Evolutionary conservation across 2,113 vertebrate genomes (phyloP), one percentile per base, ranked within the genome.

Genomic region (Salminus brasiliensis): DNA sequence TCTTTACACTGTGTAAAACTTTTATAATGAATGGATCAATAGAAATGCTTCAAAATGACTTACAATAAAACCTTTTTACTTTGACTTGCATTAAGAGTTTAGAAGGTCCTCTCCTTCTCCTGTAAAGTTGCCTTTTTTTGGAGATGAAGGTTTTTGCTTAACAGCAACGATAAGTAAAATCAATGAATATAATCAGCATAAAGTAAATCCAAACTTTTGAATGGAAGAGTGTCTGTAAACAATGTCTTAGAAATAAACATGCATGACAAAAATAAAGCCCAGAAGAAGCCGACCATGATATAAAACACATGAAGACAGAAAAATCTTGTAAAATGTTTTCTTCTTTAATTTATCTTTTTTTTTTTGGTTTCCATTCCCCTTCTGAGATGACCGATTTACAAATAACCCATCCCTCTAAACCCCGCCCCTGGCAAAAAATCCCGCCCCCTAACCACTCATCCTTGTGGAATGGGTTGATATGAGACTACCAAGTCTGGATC

Each of bases 311-410:
- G 83, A n/a, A n/a, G n/a, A 36, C 74, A 55, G 32, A 5, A 72
- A 63, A 27, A 76, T 93, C 83, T 70, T 94, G 93, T 93, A 94
- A 94, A 94, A 93, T 90, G 89, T 81, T 90, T 91, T 93, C 92
- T 87, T 91, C 91, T 90, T 90, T 88, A 60, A 72, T 78, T 81
- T 74, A 36, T 16, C 27, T 47, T 59, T 77, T 68, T 72, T 87
- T 78, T 85, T 87, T 47, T 59, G 65, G 72, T 82, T 82, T 72
- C 82, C 80, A 74, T 87, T 70, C 84, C 87, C 83, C 85, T n/a
- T 89, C 85, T 84, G 87, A 91, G 85, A 92, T 92, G 91, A 91
- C 81, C 80, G 78, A 79, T 88, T 85, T 84, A 88, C 83, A 90
- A 92, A 91, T 90, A 86, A 77, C 81, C 81, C 59, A 43, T 36